A percentile compares a stretch with the other conserved stretches of the same genome.
These are phyloP conservation scores for Hypolimnas misippus DNA, from an alignment of 2,888 invertebrate species.

Conservation along the genomic window DNA sequence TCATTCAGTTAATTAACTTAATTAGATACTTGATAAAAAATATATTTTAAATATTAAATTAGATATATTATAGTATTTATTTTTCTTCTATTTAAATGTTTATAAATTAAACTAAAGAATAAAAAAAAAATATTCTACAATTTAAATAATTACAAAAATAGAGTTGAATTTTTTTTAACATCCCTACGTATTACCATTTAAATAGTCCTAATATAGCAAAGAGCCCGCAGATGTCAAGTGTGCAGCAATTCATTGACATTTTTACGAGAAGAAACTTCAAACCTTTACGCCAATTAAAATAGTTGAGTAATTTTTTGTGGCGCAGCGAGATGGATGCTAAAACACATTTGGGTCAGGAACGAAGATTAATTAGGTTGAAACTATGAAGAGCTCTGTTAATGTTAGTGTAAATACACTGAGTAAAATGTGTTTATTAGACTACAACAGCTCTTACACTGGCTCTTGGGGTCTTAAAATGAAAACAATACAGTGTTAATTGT, in stretches of 20 bases:
- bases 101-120: too few species aligned
- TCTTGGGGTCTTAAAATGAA: conserved; percentile 61
- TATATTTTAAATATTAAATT: neutral
- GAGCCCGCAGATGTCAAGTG: conserved; percentile 56
- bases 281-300: conserved; percentile 81
- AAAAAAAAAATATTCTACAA: too few species aligned
- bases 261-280: conserved; percentile 65
- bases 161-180: neutral
- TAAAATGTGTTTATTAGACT: conserved; percentile 73
- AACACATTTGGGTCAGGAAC: conserved; percentile 70
- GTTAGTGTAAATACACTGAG: conserved; percentile 68
- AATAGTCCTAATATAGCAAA: conserved; percentile 42
- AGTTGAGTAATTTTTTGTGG: conserved; percentile 75
- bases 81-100: neutral
- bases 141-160: neutral
- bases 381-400: conserved; percentile 65
- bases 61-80: neutral
- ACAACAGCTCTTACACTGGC: conserved; percentile 59
- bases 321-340: conserved; percentile 68
- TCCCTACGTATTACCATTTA: conserved; percentile 25
- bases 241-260: conserved; percentile 66
- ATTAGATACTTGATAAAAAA: conserved; percentile 17
- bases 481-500: conserved; percentile 69
- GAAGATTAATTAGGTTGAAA: conserved; percentile 74
- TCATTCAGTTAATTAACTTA: conserved; percentile 51